phyloP scores from a whole-genome alignment of 2,113 vertebrate species.

The Grantiella picta region DNA sequence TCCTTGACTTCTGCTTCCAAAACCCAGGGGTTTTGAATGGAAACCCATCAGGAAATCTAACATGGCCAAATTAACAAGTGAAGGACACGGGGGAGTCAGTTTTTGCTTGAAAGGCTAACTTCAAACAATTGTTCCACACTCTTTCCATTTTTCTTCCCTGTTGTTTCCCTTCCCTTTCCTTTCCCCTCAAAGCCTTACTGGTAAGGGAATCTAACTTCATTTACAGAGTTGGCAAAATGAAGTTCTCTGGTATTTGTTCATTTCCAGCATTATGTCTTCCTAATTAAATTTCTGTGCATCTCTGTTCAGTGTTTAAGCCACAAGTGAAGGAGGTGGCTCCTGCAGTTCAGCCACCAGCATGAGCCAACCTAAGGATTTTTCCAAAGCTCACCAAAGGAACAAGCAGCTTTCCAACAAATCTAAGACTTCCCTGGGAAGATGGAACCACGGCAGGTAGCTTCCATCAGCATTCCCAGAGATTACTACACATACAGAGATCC shows the following conservation, averaged over 20 bases:
- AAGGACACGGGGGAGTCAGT: neutral
- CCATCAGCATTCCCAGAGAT: neutral
- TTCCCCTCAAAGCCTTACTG: neutral
- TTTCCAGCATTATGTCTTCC: neutral
- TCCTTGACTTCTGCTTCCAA: neutral
- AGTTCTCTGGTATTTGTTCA: neutral
- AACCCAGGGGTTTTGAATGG: neutral
- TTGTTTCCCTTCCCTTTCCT: neutral
- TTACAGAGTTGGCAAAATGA: neutral
- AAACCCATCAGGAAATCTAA: neutral
- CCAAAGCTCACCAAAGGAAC: neutral
- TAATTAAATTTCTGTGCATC: slow-evolving; percentile 15
- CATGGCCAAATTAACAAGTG: rapidly evolving
- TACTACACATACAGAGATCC: neutral
- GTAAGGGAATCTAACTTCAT: neutral
- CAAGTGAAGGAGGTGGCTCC: neutral
- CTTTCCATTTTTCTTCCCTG: neutral
- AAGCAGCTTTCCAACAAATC: neutral
- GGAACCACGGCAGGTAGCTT: neutral
- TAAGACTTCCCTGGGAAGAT: neutral
- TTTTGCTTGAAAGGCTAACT: neutral
- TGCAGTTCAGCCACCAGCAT: neutral
- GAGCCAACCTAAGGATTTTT: neutral
- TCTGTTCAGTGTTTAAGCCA: neutral
- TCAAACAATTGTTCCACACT: neutral